Evolutionary conservation across 2,113 vertebrate species (phyloP).

Genomic region (Sebastes schlegelii): DNA sequence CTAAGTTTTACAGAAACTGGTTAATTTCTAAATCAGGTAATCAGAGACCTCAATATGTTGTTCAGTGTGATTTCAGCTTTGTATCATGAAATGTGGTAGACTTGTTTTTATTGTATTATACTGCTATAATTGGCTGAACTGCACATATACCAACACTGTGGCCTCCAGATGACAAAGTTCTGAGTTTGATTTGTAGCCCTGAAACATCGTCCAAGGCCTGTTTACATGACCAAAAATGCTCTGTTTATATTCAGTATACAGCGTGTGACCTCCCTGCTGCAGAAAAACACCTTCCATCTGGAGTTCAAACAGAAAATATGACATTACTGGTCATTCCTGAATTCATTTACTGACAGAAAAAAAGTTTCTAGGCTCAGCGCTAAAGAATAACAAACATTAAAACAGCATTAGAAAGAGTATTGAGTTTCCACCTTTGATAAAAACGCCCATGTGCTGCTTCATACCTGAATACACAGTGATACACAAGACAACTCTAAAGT

Average conservation of each 20-base stretch:
- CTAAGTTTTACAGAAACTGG: neutral
- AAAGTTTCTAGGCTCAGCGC: neutral
- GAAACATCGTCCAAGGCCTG: neutral
- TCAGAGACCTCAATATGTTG: neutral
- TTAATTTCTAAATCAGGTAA: neutral
- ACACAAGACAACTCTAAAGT: constrained; percentile 31
- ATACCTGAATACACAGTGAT: constrained; percentile 22
- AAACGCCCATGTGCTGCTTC: constrained; percentile 21
- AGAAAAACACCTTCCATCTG: neutral
- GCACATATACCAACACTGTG: neutral
- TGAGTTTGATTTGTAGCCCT: constrained; percentile 1
- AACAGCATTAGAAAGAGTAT: constrained; percentile 1
- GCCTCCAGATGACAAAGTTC: neutral
- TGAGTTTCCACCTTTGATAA: constrained; percentile 35
- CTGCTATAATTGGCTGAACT: neutral
- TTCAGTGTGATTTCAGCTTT: neutral
- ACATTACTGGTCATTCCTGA: neutral
- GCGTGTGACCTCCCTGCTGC: neutral
- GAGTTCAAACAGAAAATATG: neutral
- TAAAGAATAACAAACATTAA: neutral
- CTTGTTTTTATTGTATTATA: neutral
- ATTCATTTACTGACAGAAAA: neutral
- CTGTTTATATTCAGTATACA: constrained; percentile 2
- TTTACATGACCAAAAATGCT: neutral
- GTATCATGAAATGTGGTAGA: neutral